Evolutionary conservation across 2,113 vertebrate genomes (phyloP).

Genomic region (Clarias gariepinus): DNA sequence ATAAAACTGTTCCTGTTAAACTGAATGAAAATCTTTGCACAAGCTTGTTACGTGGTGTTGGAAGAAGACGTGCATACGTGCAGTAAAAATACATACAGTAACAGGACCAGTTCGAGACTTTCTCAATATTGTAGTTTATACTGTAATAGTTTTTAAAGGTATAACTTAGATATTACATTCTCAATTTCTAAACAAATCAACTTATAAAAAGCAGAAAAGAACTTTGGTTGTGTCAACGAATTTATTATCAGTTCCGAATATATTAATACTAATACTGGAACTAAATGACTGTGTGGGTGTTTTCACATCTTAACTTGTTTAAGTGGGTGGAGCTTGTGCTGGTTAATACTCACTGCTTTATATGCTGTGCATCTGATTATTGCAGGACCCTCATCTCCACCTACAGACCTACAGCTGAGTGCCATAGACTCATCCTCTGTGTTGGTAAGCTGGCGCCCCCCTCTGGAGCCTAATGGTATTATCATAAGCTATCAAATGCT

Average conservation of each 20-base stretch:
- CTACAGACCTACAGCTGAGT: constrained; percentile 85
- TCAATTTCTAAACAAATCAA: not conserved
- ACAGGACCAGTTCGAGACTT: not conserved
- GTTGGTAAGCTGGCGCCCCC: constrained; percentile 92
- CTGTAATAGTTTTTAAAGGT: not conserved
- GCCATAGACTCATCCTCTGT: constrained; percentile 84
- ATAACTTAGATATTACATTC: too few relatives aligned
- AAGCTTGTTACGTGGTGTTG: not conserved
- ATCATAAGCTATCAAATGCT: constrained; percentile 88
- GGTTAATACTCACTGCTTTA: not conserved
- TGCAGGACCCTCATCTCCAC: constrained; percentile 88
- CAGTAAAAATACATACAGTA: too few relatives aligned
- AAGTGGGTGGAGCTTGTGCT: not conserved
- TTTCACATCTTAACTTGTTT: not conserved
- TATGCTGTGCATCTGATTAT: not conserved
- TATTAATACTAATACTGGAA: not conserved
- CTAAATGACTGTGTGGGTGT: not conserved
- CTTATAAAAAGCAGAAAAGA: not conserved
- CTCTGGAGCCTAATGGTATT: constrained; percentile 89
- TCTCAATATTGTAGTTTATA: not conserved
- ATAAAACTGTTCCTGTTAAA: not conserved
- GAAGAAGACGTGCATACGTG: too few relatives aligned
- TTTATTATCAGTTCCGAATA: not conserved
- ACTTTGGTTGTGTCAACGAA: not conserved
- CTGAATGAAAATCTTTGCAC: not conserved